Percentiles rank a stretch among this genome's conserved stretches.
These are phyloP conservation scores for Austrofundulus limnaeus DNA, from an alignment of 2,113 vertebrate genomes.

Conservation along the genomic window DNA sequence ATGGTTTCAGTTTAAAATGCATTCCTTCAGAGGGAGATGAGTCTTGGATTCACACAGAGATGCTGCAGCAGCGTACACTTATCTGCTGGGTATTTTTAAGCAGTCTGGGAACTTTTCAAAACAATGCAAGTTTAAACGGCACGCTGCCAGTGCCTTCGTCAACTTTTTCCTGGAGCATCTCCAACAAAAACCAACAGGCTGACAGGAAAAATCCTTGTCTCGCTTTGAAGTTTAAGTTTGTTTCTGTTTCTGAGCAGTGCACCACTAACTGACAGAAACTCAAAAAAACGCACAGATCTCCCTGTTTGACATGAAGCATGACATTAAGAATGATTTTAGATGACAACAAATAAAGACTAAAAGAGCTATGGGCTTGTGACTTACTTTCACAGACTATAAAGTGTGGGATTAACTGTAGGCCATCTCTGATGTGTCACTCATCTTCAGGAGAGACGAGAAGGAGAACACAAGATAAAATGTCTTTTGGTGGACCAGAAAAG, in stretches of 20 bases:
- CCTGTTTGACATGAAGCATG: slow-evolving; percentile 56
- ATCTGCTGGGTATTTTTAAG: too few relatives aligned
- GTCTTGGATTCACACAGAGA: too few relatives aligned
- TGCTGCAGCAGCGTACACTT: too few relatives aligned
- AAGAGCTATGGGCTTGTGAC: slow-evolving; percentile 53
- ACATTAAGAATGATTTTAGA: slow-evolving; percentile 70
- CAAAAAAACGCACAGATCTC: slow-evolving; percentile 48
- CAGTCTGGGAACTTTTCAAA: slow-evolving; percentile 2
- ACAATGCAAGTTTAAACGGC: slow-evolving; percentile 45
- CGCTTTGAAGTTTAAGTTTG: slow-evolving; percentile 57
- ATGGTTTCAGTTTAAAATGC: too few relatives aligned
- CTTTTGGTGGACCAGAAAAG: slow-evolving; percentile 53
- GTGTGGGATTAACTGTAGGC: slow-evolving; percentile 67
- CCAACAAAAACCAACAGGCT: slow-evolving; percentile 57
- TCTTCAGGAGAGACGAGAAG: slow-evolving; percentile 53
- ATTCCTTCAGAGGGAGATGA: too few relatives aligned
- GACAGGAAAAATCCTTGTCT: slow-evolving; percentile 38
- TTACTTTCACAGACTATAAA: slow-evolving; percentile 62
- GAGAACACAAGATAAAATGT: slow-evolving; percentile 53
- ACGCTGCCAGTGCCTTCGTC: slow-evolving; percentile 35
- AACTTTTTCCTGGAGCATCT: slow-evolving; percentile 49
- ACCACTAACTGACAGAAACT: slow-evolving; percentile 42
- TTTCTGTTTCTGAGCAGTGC: slow-evolving; percentile 41
- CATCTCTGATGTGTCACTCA: slow-evolving; percentile 73
- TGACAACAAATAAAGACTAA: slow-evolving; percentile 60